Evolutionary conservation across 2,113 vertebrate species (phyloP).

Genomic region (Boleophthalmus pectinirostris): DNA sequence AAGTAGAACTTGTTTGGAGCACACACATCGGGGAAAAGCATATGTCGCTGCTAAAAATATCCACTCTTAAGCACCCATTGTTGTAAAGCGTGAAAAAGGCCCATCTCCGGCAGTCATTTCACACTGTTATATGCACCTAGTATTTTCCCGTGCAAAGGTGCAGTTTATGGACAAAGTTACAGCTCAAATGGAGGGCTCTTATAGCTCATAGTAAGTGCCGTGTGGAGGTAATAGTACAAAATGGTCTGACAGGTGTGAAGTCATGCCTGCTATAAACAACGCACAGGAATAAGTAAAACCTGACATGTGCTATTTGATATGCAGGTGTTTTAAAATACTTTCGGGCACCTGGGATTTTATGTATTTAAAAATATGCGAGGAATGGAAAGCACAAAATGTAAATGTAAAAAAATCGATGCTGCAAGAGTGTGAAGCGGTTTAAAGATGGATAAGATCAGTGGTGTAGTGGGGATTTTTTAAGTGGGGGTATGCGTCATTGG

Average conservation of each 20-base stretch:
- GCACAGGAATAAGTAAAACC: slow-evolving; percentile 21
- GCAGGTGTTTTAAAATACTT: too few relatives aligned
- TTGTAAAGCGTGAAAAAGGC: not conserved
- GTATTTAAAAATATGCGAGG: too few relatives aligned
- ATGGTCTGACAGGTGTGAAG: not conserved
- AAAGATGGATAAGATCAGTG: too few relatives aligned
- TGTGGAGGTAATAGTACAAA: not conserved
- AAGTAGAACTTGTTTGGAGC: not conserved
- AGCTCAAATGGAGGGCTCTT: not conserved
- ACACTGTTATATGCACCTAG: not conserved
- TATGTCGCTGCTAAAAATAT: not conserved
- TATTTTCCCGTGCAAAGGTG: not conserved
- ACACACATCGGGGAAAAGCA: not conserved
- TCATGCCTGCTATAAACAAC: not conserved
- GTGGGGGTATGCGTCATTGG: too few relatives aligned
- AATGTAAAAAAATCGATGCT: too few relatives aligned
- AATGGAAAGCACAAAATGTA: too few relatives aligned
- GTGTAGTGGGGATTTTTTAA: too few relatives aligned
- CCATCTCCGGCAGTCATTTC: not conserved
- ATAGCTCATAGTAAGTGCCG: not conserved
- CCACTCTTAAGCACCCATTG: not conserved
- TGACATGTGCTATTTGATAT: too few relatives aligned
- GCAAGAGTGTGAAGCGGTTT: too few relatives aligned
- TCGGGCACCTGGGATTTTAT: too few relatives aligned
- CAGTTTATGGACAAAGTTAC: not conserved